phyloP scores from a whole-genome alignment of 2,888 invertebrate species.

The Cybosia mesomella region DNA sequence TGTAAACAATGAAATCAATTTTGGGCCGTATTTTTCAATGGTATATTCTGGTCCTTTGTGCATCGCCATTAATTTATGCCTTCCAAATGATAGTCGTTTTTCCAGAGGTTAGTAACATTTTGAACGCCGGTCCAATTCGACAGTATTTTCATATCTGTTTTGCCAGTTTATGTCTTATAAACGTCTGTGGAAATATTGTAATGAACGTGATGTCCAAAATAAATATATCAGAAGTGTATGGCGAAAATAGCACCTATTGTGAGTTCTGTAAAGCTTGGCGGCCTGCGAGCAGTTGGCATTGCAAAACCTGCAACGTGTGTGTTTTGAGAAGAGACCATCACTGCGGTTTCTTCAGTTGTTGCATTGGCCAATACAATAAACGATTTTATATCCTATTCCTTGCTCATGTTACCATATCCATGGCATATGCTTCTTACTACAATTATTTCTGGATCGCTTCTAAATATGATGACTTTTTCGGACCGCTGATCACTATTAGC shows the following conservation, averaged over 20 bases:
- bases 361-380: slow-evolving; percentile 93
- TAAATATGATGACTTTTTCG: slow-evolving; percentile 54
- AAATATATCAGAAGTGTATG: slow-evolving; percentile 43
- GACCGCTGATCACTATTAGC: slow-evolving; percentile 50
- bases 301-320: slow-evolving; percentile 92
- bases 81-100: slow-evolving; percentile 67
- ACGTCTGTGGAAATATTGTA: slow-evolving; percentile 71
- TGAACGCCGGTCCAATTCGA: slow-evolving; percentile 52
- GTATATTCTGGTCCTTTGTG: slow-evolving; percentile 55
- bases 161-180: slow-evolving; percentile 64
- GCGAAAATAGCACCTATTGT: slow-evolving; percentile 86
- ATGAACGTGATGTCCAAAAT: slow-evolving; percentile 64
- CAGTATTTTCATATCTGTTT: slow-evolving; percentile 59
- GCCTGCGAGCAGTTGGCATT: slow-evolving; percentile 95
- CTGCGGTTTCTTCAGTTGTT: slow-evolving; percentile 93
- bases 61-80: slow-evolving; percentile 57
- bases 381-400: slow-evolving; percentile 93
- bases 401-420: slow-evolving; percentile 89
- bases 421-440: slow-evolving; percentile 89
- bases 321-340: slow-evolving; percentile 94
- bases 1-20: slow-evolving; percentile 16
- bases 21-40: neutral
- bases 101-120: slow-evolving; percentile 55
- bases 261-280: slow-evolving; percentile 87
- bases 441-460: slow-evolving; percentile 88